Percentiles rank a stretch among this genome's conserved stretches.
phyloP scores from a whole-genome alignment of 2,113 vertebrate genomes.

The Probosciger aterrimus region DNA sequence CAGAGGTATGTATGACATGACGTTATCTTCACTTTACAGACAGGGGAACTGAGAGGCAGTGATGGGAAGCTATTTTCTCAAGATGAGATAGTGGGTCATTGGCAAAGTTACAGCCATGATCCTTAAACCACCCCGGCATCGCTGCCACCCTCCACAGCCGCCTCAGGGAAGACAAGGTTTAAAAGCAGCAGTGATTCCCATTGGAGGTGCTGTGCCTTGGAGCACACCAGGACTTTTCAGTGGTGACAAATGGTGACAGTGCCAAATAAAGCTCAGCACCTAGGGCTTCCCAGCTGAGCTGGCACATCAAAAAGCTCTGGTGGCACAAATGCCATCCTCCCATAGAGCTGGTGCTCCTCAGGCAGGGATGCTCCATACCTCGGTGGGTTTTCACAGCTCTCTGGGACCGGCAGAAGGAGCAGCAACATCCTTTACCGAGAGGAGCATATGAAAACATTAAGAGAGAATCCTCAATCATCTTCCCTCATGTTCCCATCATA shows the following conservation, averaged over 20 bases:
- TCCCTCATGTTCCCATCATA: neutral
- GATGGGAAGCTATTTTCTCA: neutral
- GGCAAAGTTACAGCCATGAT: neutral
- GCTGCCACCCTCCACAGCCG: neutral
- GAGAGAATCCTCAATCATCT: neutral
- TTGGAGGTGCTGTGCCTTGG: neutral
- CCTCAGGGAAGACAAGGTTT: neutral
- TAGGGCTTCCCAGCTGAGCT: neutral
- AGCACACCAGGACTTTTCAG: neutral
- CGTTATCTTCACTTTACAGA: neutral
- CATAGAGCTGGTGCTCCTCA: neutral
- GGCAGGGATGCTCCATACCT: neutral
- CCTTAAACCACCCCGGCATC: neutral
- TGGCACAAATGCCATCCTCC: neutral
- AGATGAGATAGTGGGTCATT: neutral
- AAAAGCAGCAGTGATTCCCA: accelerated
- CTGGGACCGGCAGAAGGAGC: neutral
- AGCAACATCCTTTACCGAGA: neutral
- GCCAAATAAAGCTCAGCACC: neutral
- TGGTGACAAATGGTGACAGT: neutral
- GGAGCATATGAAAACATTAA: neutral
- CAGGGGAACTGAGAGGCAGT: neutral
- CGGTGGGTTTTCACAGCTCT: accelerated
- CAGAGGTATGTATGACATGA: neutral
- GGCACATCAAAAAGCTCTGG: neutral